Percentiles rank a stretch among this genome's conserved stretches.
These are phyloP conservation scores for Hozukius guyotensis DNA, from an alignment of 2,797 vertebrate species.

Conservation along the genomic window DNA sequence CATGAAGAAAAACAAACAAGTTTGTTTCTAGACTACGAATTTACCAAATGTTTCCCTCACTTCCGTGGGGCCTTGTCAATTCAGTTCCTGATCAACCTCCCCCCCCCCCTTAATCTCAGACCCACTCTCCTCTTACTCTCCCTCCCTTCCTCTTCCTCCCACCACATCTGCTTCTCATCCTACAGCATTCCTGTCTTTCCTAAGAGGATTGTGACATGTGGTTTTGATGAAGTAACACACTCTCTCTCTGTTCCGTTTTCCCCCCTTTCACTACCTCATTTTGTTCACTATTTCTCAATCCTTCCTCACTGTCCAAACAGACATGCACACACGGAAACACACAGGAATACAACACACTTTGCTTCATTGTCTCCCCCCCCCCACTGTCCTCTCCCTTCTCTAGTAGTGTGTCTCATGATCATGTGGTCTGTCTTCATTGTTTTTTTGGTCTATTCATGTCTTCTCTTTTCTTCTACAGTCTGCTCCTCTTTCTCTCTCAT, in stretches of 20 bases:
- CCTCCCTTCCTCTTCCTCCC: not conserved
- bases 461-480: not conserved
- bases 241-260: slow-evolving; percentile 2
- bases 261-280: slow-evolving; percentile 25
- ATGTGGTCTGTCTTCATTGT: slow-evolving; percentile 7
- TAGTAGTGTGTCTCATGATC: not conserved
- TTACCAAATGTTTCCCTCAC: slow-evolving; percentile 11
- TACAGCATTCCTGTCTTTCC: slow-evolving; percentile 57
- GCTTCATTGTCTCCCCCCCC: not conserved
- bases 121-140: not conserved
- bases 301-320: not conserved
- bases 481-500: not conserved
- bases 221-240: slow-evolving; percentile 60
- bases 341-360: not conserved
- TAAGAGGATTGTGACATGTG: slow-evolving; percentile 65
- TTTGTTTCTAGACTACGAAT: not conserved
- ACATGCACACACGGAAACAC: not conserved
- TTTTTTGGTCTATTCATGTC: not conserved
- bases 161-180: slow-evolving; percentile 67
- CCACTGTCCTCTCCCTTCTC: not conserved
- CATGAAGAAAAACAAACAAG: not conserved
- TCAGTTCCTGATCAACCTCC: not conserved
- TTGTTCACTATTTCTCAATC: slow-evolving; percentile 17
- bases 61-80: not conserved
- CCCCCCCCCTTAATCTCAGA: not conserved